These are phyloP conservation scores for Scomberomorus guttatus DNA, from an alignment of 2,797 vertebrate genomes.

Conservation along the genomic window DNA sequence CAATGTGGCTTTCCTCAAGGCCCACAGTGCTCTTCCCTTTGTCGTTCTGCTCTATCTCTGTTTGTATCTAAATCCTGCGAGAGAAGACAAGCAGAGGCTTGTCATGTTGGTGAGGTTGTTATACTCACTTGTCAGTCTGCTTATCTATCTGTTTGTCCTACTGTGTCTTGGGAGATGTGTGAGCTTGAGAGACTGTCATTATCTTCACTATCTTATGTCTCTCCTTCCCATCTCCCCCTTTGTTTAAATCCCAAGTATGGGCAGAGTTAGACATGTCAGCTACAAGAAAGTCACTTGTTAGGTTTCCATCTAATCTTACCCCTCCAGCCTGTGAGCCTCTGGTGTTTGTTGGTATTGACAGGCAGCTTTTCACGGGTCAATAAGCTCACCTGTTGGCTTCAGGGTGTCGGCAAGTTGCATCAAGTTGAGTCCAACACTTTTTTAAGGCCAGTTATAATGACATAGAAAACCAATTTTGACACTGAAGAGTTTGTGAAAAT, in stretches of 20 bases:
- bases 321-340: slow-evolving; percentile 47
- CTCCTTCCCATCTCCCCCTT: slow-evolving; percentile 46
- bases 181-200: slow-evolving; percentile 65
- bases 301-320: slow-evolving; percentile 63
- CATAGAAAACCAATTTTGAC: slow-evolving; percentile 23
- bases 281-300: slow-evolving; percentile 66
- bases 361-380: slow-evolving; percentile 53
- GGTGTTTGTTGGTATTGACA: slow-evolving; percentile 61
- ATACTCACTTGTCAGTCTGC: slow-evolving; percentile 51
- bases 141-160: slow-evolving; percentile 65
- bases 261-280: slow-evolving; percentile 58
- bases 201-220: slow-evolving; percentile 45
- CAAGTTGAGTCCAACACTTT: slow-evolving; percentile 37
- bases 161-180: slow-evolving; percentile 56
- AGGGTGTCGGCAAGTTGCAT: slow-evolving; percentile 16
- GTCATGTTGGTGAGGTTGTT: slow-evolving; percentile 55
- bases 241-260: slow-evolving; percentile 57
- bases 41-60: slow-evolving; percentile 20
- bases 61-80: slow-evolving; percentile 53
- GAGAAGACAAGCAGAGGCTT: slow-evolving; percentile 41
- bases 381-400: slow-evolving; percentile 50
- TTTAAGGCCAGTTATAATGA: slow-evolving; percentile 29
- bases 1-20: slow-evolving; percentile 2
- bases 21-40: background rate
- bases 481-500: slow-evolving; percentile 20